Conservation (phyloP, 2,888 invertebrate species). For the Aleiodes testaceus region DNA sequence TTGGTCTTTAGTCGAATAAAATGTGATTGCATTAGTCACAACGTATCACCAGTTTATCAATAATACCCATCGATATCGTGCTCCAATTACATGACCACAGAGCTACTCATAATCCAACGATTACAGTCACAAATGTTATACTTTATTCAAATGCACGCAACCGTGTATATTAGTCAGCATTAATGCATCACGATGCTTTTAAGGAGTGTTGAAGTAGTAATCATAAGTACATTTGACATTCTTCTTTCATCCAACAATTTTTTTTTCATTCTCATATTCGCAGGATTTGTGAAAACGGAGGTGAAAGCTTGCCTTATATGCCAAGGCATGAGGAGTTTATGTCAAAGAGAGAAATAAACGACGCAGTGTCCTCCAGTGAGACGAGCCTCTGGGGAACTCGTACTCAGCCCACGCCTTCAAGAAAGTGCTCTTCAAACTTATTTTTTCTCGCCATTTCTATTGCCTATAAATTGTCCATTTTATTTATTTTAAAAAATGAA, state of each 20-base stretch:
- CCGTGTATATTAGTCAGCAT: not conserved
- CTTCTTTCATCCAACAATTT: not conserved
- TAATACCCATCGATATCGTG: slow-evolving; percentile 34
- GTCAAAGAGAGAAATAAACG: slow-evolving; percentile 33
- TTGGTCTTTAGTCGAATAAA: slow-evolving; percentile 2
- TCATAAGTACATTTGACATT: not conserved
- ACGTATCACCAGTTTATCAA: slow-evolving; percentile 23
- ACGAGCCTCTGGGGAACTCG: slow-evolving; percentile 46
- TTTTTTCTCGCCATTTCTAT: slow-evolving; percentile 1
- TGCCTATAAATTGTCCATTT: not conserved
- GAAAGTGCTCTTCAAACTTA: slow-evolving; percentile 28
- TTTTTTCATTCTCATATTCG: not conserved
- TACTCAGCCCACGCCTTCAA: slow-evolving; percentile 50
- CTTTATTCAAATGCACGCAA: not conserved
- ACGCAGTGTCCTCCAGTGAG: slow-evolving; percentile 36
- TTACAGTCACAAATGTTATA: slow-evolving; percentile 10
- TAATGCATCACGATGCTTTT: no score
- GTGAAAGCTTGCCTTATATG: slow-evolving; percentile 56
- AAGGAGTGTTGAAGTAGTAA: no score
- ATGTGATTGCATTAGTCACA: slow-evolving; percentile 17
- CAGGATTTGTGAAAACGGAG: slow-evolving; percentile 34
- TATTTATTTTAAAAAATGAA: no score
- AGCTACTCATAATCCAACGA: slow-evolving; percentile 26
- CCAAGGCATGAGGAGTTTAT: slow-evolving; percentile 30
- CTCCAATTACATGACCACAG: slow-evolving; percentile 33